Evolutionary conservation across 1,140 invertebrate genomes (phyloP).

Genomic region (Steinernema khuongi): DNA sequence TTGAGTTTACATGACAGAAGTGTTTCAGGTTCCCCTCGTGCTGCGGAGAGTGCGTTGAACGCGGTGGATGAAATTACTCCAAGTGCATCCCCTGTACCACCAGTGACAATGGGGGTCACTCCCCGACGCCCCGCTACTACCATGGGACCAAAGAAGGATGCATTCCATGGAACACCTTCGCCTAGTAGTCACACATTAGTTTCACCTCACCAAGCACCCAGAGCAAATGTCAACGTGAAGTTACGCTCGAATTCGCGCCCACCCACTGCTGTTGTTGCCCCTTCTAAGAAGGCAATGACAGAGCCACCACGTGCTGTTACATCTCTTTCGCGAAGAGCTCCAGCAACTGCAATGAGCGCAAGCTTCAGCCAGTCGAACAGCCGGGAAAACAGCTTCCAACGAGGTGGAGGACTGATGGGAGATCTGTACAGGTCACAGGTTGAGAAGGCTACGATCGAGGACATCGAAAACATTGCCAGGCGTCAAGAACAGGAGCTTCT

Average conservation of each 20-base stretch:
- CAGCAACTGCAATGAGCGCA: neutral
- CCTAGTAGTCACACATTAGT: neutral
- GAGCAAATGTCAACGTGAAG: neutral
- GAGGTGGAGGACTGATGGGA: neutral
- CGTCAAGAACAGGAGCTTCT: neutral
- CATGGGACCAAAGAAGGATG: neutral
- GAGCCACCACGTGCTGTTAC: neutral
- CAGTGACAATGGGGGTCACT: neutral
- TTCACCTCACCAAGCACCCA: neutral
- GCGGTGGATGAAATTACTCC: neutral
- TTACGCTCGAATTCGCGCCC: neutral
- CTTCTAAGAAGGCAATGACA: neutral
- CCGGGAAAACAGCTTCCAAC: neutral
- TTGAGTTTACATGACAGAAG: neutral
- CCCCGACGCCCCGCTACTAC: neutral
- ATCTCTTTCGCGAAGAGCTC: neutral
- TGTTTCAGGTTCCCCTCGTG: neutral
- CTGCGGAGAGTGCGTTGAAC: neutral
- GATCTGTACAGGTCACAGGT: conserved; percentile 5
- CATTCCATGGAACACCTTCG: neutral
- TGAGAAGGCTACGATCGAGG: neutral
- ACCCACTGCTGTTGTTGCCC: neutral
- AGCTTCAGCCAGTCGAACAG: conserved; percentile 12
- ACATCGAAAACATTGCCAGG: conserved; percentile 2
- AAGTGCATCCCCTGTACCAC: neutral